Conservation (phyloP, 2,113 vertebrate species). For the Phalacrocorax brasilianus region DNA sequence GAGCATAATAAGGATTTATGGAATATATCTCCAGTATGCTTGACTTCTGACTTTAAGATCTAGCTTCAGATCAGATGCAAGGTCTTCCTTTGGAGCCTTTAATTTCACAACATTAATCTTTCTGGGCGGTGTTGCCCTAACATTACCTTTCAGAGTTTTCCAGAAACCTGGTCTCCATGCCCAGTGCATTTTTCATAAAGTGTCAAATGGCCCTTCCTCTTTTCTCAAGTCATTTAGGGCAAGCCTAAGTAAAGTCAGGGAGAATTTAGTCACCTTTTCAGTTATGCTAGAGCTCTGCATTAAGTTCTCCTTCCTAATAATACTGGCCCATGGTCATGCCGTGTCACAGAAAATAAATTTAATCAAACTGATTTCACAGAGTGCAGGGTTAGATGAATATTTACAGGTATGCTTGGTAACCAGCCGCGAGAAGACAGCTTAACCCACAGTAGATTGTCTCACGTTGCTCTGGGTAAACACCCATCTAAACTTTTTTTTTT, state of each 20-base stretch:
- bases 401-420: background rate
- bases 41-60: background rate
- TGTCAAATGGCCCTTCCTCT: background rate
- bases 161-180: background rate
- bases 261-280: background rate
- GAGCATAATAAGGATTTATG: background rate
- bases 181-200: background rate
- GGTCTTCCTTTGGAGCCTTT: background rate
- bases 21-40: background rate
- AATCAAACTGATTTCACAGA: background rate
- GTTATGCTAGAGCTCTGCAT: background rate
- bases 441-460: background rate
- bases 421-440: background rate
- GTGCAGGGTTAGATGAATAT: background rate
- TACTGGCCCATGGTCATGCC: background rate
- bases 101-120: background rate
- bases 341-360: background rate
- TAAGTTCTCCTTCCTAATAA: background rate
- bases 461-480: background rate
- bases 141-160: background rate
- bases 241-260: background rate
- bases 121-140: background rate
- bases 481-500: background rate
- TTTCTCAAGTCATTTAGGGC: background rate
- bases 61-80: background rate